These are phyloP conservation scores for Pterocles gutturalis DNA, from an alignment of 2,113 vertebrate genomes.

Conservation along the genomic window DNA sequence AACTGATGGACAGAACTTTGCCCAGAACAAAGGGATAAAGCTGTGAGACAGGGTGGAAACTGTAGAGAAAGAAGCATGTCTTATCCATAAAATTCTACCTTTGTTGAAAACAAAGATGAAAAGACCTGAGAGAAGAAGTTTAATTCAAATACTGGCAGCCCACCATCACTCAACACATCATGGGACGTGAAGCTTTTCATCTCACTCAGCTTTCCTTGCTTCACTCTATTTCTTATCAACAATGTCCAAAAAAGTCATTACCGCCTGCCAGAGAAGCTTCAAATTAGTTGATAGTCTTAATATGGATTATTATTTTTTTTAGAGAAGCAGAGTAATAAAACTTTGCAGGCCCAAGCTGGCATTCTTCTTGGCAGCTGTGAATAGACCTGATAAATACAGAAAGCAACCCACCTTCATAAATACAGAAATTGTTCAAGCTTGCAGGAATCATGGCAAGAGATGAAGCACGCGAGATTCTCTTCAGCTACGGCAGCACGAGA, in stretches of 20 bases:
- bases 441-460: not conserved
- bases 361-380: not conserved
- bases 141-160: not conserved
- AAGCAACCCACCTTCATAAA: not conserved
- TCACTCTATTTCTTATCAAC: not conserved
- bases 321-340: not conserved
- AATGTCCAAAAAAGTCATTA: not conserved
- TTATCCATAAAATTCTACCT: not conserved
- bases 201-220: not conserved
- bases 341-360: not conserved
- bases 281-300: constrained; percentile 5
- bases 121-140: not conserved
- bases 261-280: not conserved
- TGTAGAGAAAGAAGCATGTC: not conserved
- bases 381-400: not conserved
- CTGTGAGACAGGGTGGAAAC: not conserved
- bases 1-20: not conserved
- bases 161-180: not conserved
- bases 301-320: not conserved
- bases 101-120: not conserved
- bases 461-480: not conserved
- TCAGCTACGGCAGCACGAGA: not conserved
- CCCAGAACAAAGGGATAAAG: not conserved
- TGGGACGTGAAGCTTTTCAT: not conserved
- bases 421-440: not conserved